Evolutionary conservation across 2,113 vertebrate genomes (phyloP).

Genomic region (Dicentrarchus labrax): DNA sequence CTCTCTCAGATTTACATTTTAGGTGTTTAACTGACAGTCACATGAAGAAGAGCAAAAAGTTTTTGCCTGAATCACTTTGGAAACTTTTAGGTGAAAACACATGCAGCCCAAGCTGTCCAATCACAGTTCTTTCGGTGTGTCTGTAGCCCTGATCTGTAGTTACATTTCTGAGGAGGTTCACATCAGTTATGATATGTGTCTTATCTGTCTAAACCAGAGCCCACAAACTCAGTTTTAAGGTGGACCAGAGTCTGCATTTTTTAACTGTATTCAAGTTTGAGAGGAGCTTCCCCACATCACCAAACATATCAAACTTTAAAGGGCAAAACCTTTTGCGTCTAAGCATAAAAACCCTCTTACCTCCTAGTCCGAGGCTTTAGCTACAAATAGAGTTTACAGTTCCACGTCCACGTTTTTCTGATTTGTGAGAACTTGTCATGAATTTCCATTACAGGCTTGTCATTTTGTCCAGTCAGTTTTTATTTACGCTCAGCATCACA

Average conservation of each 20-base stretch:
- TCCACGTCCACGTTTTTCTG: not conserved
- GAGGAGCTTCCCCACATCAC: not conserved
- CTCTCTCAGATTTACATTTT: not conserved
- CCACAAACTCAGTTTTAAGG: not conserved
- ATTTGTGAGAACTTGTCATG: constrained; percentile 46
- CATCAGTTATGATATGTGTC: not conserved
- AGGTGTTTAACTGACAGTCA: not conserved
- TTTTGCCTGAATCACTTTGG: no score
- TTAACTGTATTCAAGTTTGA: not conserved
- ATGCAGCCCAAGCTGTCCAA: not conserved
- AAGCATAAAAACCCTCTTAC: not conserved
- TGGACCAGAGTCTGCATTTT: not conserved
- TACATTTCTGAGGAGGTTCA: not conserved
- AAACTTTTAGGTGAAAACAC: not conserved
- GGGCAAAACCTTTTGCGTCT: not conserved
- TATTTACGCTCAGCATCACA: constrained; percentile 45
- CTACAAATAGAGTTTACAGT: not conserved
- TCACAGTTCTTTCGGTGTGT: not conserved
- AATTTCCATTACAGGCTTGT: constrained; percentile 58
- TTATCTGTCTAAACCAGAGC: no score
- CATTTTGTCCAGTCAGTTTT: constrained; percentile 33
- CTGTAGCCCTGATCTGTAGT: not conserved
- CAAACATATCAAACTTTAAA: not conserved
- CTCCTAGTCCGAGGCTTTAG: not conserved
- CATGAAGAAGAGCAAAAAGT: not conserved